A percentile compares a stretch with the other conserved stretches of the same genome.
phyloP scores from a whole-genome alignment of 2,797 vertebrate species.

The Eulemur albifrons region DNA sequence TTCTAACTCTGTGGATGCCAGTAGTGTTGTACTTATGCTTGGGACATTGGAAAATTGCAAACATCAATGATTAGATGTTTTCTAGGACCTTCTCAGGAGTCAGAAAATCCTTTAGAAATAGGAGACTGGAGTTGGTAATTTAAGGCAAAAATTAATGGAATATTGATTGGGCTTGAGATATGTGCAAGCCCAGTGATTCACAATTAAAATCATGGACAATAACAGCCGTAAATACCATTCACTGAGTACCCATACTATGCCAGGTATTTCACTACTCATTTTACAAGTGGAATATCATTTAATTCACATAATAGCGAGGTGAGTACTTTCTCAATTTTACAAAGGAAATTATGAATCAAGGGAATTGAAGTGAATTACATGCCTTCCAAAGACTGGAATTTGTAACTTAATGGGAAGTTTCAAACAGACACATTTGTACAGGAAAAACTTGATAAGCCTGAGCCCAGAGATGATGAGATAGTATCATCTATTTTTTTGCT shows the following conservation, averaged over 20 bases:
- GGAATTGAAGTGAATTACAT: neutral
- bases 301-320: neutral
- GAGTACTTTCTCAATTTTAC: conserved; percentile 8
- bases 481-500: neutral
- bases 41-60: neutral
- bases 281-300: neutral
- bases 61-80: neutral
- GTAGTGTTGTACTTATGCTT: neutral
- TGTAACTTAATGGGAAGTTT: neutral
- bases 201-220: neutral
- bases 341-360: neutral
- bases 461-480: neutral
- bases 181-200: neutral
- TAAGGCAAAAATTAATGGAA: conserved; percentile 4
- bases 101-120: conserved; percentile 31
- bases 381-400: neutral
- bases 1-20: neutral
- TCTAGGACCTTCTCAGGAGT: neutral
- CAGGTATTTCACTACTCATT: neutral
- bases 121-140: neutral
- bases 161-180: neutral
- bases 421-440: neutral
- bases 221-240: neutral
- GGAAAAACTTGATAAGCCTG: neutral
- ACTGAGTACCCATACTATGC: neutral